Base-by-base conservation (phyloP, 2,113 vertebrate species). In the Phyllopteryx taeniolatus region DNA sequence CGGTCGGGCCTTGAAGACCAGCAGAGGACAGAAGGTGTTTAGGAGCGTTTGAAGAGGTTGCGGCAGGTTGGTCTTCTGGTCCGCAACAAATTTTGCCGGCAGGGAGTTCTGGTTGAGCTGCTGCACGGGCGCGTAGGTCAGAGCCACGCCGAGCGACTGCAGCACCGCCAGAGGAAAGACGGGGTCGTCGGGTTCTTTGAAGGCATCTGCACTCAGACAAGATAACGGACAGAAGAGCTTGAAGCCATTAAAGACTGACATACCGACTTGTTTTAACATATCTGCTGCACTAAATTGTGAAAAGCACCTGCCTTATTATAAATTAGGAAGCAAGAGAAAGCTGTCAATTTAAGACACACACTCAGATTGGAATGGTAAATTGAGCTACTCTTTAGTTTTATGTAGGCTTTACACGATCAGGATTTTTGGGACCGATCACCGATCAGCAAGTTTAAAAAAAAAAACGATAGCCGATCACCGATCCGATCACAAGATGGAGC, bases 21-120 rank as follows among this genome's bases (percentile, higher is more conserved):
- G 88, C 81, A 98, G 80, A 0, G 98, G 96, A 53, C 91, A 92
- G 49, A 99, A 84, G 0, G 94, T 97, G 77, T 98, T 98, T 67
- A 99, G 90, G 12, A 97, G 90, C 6, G 95, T 96, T 90, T 99
- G 97, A 6, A 97, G 90, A 22, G 92, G 74, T 54, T 95, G 94
- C 1, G 96, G 94, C 65, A 99, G 92, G 89, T 94, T 94, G 31
- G 95, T 95, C 72, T 91, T 95, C 82, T 97, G 96, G 84, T 93
- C 93, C 35, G 92, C 94, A 67, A 95, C 86, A 85, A 97, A 92
- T 71, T 89, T 94, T 0, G 93, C 87, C 39, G 94, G 91, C 68
- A 99, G 92, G n/a, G 90, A 94, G 78, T 98, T 95, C 75, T 94
- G 91, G 71, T 90, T 84, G 2, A 99, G 86, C 74, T 97, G 95